Evolutionary conservation across 2,113 vertebrate species (phyloP).

Genomic region (Peromyscus polionotus): DNA sequence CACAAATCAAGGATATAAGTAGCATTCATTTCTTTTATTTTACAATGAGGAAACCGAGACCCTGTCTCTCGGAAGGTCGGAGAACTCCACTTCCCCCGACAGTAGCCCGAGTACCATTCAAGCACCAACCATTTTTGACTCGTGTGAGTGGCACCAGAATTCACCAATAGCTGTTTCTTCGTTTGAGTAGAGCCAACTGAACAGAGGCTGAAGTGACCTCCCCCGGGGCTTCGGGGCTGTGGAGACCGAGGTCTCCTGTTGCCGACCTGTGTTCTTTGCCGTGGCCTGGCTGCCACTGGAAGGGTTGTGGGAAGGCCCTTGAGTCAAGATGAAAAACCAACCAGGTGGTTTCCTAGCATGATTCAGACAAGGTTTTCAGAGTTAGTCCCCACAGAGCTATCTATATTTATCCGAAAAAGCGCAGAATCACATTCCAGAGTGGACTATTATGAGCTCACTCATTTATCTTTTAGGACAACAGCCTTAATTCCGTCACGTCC

Average conservation of each 20-base stretch:
- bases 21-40: background rate
- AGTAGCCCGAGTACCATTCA: background rate
- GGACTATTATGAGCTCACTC: background rate
- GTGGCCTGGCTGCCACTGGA: background rate
- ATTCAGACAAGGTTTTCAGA: background rate
- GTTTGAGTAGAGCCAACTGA: background rate
- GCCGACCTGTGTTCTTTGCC: background rate
- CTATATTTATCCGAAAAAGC: background rate
- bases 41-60: background rate
- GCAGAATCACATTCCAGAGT: background rate
- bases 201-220: background rate
- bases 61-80: background rate
- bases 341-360: background rate
- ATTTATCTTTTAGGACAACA: background rate
- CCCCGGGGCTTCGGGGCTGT: no score
- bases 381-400: background rate
- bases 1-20: background rate
- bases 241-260: background rate
- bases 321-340: background rate
- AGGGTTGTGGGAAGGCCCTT: background rate
- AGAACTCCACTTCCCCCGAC: background rate
- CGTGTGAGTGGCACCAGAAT: background rate
- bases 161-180: background rate
- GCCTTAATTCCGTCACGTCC: background rate
- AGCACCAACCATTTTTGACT: background rate